Conservation (phyloP, 92 coral and sea anemone species). For the Epizoanthus scotinus region DNA sequence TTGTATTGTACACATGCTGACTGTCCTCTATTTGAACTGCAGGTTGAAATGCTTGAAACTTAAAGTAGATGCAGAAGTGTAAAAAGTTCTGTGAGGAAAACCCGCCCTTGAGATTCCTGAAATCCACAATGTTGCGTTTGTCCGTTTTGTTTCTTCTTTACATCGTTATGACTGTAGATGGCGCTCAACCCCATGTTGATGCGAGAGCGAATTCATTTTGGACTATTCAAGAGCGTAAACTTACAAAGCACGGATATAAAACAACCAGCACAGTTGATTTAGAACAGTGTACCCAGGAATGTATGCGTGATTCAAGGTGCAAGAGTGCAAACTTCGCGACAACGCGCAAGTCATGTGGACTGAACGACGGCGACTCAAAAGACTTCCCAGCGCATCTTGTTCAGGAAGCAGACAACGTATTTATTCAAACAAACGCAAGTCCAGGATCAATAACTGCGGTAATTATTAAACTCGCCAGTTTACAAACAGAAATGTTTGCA, state of each 20-base stretch:
- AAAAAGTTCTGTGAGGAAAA: no score
- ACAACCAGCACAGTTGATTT: background rate
- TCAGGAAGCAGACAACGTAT: background rate
- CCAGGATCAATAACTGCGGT: constrained; percentile 1
- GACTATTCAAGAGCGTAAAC: background rate
- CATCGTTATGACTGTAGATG: no score
- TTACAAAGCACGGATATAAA: background rate
- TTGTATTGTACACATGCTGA: no score
- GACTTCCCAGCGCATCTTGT: background rate
- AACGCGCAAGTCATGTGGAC: background rate
- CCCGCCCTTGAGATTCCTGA: no score
- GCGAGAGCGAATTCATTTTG: constrained; percentile 11
- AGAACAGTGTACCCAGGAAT: constrained; percentile 4
- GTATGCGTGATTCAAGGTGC: constrained; percentile 2
- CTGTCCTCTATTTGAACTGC: no score
- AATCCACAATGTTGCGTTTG: no score
- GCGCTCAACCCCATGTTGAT: background rate
- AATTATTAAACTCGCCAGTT: background rate
- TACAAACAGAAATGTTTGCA: no score
- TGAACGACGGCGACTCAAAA: background rate
- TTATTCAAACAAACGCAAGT: background rate
- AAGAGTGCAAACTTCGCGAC: constrained; percentile 24
- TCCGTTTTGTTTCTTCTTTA: no score
- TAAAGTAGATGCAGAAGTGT: no score
- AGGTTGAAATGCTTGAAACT: no score